A percentile compares a stretch with the other conserved stretches of the same genome.
Evolutionary conservation across 2,888 invertebrate genomes (phyloP).

Genomic region (Gastrophysa polygoni): DNA sequence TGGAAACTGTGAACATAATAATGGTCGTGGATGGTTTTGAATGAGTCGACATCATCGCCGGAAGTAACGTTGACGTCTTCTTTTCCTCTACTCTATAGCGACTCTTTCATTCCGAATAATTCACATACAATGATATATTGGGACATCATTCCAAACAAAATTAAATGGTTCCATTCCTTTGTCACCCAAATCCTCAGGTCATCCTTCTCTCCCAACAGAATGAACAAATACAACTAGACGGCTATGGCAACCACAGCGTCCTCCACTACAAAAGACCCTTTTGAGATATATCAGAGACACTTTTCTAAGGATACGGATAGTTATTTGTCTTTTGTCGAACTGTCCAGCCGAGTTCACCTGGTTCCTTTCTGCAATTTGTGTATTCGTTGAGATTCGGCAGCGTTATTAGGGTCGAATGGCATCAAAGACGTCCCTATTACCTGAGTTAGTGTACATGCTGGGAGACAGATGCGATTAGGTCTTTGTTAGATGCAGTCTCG

Average conservation of each 20-base stretch:
- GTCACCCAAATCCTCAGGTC: constrained; percentile 35
- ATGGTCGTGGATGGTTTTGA: background rate
- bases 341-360: constrained; percentile 49
- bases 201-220: constrained; percentile 32
- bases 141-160: constrained; percentile 29
- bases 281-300: constrained; percentile 46
- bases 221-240: constrained; percentile 38
- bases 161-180: constrained; percentile 31
- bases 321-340: constrained; percentile 47
- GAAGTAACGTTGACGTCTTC: background rate
- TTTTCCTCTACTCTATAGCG: background rate
- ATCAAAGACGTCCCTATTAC: constrained; percentile 45
- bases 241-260: constrained; percentile 47
- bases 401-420: constrained; percentile 47
- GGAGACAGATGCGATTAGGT: constrained; percentile 48
- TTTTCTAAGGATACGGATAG: constrained; percentile 44
- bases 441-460: constrained; percentile 39
- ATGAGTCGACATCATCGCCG: background rate
- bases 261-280: constrained; percentile 35
- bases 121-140: constrained; percentile 24
- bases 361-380: constrained; percentile 45
- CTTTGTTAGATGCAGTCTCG: constrained; percentile 32
- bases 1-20: too few relatives aligned
- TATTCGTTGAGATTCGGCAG: constrained; percentile 45
- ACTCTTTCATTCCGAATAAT: background rate